Evolutionary conservation across 2,888 invertebrate genomes (phyloP).

Genomic region (Polyommatus iphigenia): DNA sequence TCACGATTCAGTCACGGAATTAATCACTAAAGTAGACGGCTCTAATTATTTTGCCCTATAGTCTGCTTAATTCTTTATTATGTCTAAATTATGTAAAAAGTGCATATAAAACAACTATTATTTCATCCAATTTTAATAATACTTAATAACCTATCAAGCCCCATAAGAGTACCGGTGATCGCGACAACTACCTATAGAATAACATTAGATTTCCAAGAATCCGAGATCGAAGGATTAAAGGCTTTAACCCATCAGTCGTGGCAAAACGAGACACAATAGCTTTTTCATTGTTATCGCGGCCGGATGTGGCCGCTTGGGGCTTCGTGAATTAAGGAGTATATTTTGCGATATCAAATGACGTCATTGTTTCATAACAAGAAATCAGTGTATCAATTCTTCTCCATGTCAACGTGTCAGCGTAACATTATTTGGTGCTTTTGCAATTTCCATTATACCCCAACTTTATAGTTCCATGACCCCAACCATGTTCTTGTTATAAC

Average conservation of each 20-base stretch:
- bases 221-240: not conserved
- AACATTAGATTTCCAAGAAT: no score
- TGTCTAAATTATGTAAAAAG: no score
- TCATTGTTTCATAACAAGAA: not conserved
- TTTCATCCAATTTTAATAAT: not conserved
- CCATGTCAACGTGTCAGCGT: not conserved
- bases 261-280: no score
- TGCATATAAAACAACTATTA: no score
- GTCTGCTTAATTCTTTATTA: not conserved
- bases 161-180: no score
- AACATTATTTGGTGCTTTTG: not conserved
- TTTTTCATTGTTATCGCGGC: no score
- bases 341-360: not conserved
- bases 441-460: not conserved
- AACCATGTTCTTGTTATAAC: not conserved
- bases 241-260: no score
- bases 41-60: not conserved
- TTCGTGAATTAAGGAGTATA: no score
- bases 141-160: no score
- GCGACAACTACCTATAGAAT: no score
- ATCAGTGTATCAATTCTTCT: not conserved
- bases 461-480: no score
- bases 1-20: slow-evolving; percentile 10
- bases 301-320: no score
- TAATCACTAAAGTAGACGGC: not conserved